A percentile compares a stretch with the other conserved stretches of the same genome.
Evolutionary conservation across 2,888 invertebrate species (phyloP).

Genomic region (Pemphredon lugubris): DNA sequence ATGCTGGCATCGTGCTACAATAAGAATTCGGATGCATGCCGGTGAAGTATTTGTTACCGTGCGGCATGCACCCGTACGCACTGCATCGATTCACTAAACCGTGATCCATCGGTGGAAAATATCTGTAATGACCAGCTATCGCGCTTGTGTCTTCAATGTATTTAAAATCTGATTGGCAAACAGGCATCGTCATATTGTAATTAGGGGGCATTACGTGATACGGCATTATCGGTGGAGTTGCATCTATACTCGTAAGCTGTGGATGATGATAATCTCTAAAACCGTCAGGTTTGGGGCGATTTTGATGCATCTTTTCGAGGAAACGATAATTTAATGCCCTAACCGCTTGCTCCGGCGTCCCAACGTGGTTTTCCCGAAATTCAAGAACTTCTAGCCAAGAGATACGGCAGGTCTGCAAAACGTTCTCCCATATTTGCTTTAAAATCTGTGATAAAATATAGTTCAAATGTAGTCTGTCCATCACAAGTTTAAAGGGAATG

Average conservation of each 20-base stretch:
- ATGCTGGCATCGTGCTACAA: constrained; percentile 78
- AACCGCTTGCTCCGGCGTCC: constrained; percentile 83
- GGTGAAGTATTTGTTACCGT: constrained; percentile 54
- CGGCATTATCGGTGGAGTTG: constrained; percentile 61
- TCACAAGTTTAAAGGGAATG: too few relatives aligned
- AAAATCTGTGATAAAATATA: constrained; percentile 84
- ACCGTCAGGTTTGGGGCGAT: constrained; percentile 63
- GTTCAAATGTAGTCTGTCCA: too few relatives aligned
- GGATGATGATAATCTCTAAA: constrained; percentile 67
- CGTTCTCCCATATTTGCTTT: constrained; percentile 88
- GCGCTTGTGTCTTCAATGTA: constrained; percentile 55
- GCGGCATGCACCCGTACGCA: constrained; percentile 59
- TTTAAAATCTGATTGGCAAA: constrained; percentile 65
- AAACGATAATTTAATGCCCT: constrained; percentile 81
- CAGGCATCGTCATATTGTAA: constrained; percentile 61
- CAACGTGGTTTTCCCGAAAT: constrained; percentile 83
- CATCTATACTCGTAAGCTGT: constrained; percentile 57
- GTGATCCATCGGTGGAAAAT: constrained; percentile 57
- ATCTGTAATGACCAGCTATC: constrained; percentile 45
- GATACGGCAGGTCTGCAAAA: constrained; percentile 83
- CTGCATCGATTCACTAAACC: constrained; percentile 58
- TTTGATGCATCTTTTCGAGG: constrained; percentile 80
- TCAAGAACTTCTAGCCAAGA: constrained; percentile 87
- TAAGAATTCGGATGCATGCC: constrained; percentile 77
- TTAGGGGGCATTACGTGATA: constrained; percentile 67